Percentiles rank a stretch among this genome's conserved stretches.
phyloP scores from a whole-genome alignment of 2,113 vertebrate species.

The Rallus limicola region DNA sequence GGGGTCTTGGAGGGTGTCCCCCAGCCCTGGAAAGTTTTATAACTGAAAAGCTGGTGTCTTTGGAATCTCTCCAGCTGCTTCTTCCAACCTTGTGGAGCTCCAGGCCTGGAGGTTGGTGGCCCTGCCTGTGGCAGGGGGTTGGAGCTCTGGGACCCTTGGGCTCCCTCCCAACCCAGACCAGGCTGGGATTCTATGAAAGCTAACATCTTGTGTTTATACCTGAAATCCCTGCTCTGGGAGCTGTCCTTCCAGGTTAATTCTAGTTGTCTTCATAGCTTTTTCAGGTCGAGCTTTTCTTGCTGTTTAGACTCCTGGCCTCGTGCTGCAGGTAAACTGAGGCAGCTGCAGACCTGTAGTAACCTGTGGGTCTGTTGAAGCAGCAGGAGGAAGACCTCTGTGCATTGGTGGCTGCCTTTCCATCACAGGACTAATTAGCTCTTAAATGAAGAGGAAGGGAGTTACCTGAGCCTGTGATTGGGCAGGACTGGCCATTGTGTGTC shows the following conservation, averaged over 20 bases:
- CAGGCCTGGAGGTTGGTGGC: no score
- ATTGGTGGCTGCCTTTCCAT: not conserved
- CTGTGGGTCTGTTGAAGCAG: not conserved
- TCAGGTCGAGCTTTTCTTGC: not conserved
- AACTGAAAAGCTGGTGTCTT: no score
- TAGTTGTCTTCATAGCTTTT: not conserved
- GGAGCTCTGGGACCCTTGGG: no score
- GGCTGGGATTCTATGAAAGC: no score
- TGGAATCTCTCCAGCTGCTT: no score
- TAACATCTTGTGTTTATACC: no score
- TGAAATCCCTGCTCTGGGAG: not conserved
- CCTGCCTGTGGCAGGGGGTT: no score
- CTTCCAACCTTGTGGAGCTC: no score
- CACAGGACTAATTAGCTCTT: not conserved
- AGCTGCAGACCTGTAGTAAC: not conserved
- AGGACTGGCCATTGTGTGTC: not conserved
- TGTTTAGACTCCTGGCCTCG: not conserved
- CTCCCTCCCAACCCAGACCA: no score
- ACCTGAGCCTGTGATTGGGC: not conserved
- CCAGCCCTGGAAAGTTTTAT: no score
- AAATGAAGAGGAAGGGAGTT: not conserved
- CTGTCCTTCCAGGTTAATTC: not conserved
- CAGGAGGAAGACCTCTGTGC: not conserved
- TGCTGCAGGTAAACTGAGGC: not conserved
- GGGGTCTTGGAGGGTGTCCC: no score